These are phyloP conservation scores for Quadroppia sp. DNA, from an alignment of 2,888 invertebrate species.

Conservation along the genomic window DNA sequence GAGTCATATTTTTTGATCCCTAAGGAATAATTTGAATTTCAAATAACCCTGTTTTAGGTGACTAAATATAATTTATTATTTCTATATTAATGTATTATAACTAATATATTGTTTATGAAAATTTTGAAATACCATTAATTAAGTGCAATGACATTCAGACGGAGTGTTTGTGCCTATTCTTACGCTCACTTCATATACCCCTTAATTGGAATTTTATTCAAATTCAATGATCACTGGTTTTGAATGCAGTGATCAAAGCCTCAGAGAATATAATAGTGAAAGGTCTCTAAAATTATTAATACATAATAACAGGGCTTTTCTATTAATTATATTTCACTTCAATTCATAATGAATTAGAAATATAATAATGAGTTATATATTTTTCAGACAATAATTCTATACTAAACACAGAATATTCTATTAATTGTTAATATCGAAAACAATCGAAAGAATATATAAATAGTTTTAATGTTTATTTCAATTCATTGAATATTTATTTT, in stretches of 20 bases:
- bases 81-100: not conserved
- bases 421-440: not conserved
- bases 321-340: constrained; percentile 7
- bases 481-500: constrained; percentile 17
- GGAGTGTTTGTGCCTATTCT: not conserved
- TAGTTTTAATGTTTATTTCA: not conserved
- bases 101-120: not conserved
- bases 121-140: constrained; percentile 21
- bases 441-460: constrained; percentile 4
- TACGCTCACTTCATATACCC: not conserved
- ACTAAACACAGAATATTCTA: not conserved
- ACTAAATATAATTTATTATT: constrained; percentile 25
- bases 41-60: not conserved
- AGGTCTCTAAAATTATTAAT: no score
- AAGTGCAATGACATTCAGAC: not conserved
- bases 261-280: not conserved
- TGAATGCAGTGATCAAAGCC: not conserved
- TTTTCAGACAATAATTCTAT: not conserved
- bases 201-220: constrained; percentile 16
- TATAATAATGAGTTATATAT: constrained; percentile 1
- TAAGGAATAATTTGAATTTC: constrained; percentile 7
- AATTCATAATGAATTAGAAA: no score
- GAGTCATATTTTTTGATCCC: no score
- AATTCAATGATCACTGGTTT: not conserved
- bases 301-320: not conserved